A percentile compares a stretch with the other conserved stretches of the same genome.
Evolutionary conservation across 2,797 vertebrate genomes (phyloP).

Genomic region (Enteromius mattozi): DNA sequence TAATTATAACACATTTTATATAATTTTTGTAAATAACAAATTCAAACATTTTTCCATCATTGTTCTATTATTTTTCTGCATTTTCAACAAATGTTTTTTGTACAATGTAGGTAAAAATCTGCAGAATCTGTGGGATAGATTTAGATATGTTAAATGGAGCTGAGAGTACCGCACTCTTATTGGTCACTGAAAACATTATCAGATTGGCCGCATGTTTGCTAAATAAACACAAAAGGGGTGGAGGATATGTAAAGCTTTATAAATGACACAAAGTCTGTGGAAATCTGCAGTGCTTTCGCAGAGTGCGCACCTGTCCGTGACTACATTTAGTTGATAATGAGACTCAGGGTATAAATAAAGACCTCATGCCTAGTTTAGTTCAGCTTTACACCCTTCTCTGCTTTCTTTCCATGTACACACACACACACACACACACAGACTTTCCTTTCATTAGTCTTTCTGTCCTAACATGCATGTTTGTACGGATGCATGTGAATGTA

Average conservation of each 20-base stretch:
- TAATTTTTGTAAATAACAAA: neutral
- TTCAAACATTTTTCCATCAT: neutral
- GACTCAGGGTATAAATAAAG: slow-evolving; percentile 10
- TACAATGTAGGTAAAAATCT: neutral
- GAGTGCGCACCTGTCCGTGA: slow-evolving; percentile 7
- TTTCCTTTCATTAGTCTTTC: slow-evolving; percentile 40
- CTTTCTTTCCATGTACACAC: slow-evolving; percentile 23
- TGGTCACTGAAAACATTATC: neutral
- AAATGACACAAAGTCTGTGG: neutral
- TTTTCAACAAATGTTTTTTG: neutral
- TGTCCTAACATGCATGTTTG: slow-evolving; percentile 44
- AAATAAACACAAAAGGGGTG: neutral
- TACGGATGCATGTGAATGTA: slow-evolving; percentile 23
- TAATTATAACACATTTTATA: neutral
- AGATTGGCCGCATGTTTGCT: neutral
- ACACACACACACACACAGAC: neutral
- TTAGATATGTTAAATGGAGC: neutral
- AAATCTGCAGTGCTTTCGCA: slow-evolving; percentile 1
- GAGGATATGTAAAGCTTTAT: neutral
- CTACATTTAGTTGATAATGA: slow-evolving; percentile 33
- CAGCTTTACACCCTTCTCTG: slow-evolving; percentile 27
- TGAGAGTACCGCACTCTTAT: too few relatives aligned
- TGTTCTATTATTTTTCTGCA: neutral
- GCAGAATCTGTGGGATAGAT: neutral
- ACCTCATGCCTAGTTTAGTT: neutral